Evolutionary conservation across 2,113 vertebrate genomes (phyloP), one percentile per base, ranked within the genome.

Genomic region (Euleptes europaea): DNA sequence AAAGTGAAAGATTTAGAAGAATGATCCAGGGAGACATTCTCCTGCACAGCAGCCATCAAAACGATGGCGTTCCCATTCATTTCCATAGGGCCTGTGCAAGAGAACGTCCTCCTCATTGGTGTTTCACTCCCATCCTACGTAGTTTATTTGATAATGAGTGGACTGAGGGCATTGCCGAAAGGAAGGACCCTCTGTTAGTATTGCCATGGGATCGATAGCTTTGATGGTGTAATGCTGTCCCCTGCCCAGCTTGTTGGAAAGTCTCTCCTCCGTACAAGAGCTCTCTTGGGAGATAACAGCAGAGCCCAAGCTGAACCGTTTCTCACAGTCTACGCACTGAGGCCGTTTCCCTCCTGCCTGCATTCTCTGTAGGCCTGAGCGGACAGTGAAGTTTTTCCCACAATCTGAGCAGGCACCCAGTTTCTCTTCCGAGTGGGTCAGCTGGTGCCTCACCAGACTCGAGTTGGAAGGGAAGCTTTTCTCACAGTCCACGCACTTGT

Each of bases 401-500:
- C 93, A 93, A 57, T 94, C 90, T 11, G 90, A 67, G 0, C 92
- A 92, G 66, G 83, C 88, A 15, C 81, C 91, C 0, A 90, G 87
- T 19, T 94, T 95, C 84, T 95, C 95, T 65, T 91, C 91, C 40
- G 88, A 89, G 0, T 95, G 95, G 14, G 90, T 92, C 47, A 92
- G 88, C 83, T 93, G 93, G 86, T 95, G 95, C 54, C 93, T 85
- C 15, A 94, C 90, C 9, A 95, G 90, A 65, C 92, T 94, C 23
- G 93, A 94, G 81, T 94, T 94, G 38, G 94, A 89, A 77, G 92
- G 94, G 28, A 95, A 95, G 83, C 94, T 91, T 76, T 95, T 95
- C 3, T 94, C 95, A 44, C 95, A 95, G 47, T 94, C 94, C 0
- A 88, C 85, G 60, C 95, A 95, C 12, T 76, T 76, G 49, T 76